Base-by-base conservation (phyloP, 2,888 invertebrate species). In the Muscina levida region DNA sequence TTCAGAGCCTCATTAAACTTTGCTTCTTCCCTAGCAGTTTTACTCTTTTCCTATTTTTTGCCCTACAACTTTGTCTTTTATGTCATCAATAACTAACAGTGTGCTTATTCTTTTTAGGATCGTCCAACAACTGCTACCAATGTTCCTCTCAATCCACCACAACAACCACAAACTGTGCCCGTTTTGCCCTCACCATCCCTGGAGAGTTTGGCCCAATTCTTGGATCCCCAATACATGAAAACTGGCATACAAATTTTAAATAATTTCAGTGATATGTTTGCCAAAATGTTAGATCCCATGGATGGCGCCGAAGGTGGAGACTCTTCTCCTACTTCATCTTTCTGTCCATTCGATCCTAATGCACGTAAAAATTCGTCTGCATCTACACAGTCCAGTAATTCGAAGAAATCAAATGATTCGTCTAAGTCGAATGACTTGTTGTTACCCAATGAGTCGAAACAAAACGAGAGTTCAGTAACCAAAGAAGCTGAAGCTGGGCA, bases 251-350 rank as follows among this genome's bases (percentile, higher is more conserved):
- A 90, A 72, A 88, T 90, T 62, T 83, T 90, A 17, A 90, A 87
- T 59, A 90, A 89, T 75, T 90, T 90, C 42, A 88, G 88, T 65
- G 88, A 89, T 83, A 88, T 90, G 88, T 89, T 90, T 68, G 87
- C 88, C 44, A 90, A 89, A 83, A 87, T 90, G 82, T 84, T 90
- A 22, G 90, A 89, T 82, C 89, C 90, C 1, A 82, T 84, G 56
- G 88, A 87, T 26, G 79, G 72, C 42, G 51, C 39, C 4, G 82
- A 76, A n/a, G 31, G 8, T 42, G 72, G 72, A 13, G 62, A 51
- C 6, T 46, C 51, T 11, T n/a, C 44, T 1, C 26, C 24, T 10
- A 42, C 44, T 5, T 15, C 56, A 1, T 39, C 24, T 15, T n/a
- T n/a, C n/a, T 31, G 37, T 59, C 37, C 79, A 5, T 68, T 72